phyloP scores from a whole-genome alignment of 2,888 invertebrate species.

The Sphinx pinastri region DNA sequence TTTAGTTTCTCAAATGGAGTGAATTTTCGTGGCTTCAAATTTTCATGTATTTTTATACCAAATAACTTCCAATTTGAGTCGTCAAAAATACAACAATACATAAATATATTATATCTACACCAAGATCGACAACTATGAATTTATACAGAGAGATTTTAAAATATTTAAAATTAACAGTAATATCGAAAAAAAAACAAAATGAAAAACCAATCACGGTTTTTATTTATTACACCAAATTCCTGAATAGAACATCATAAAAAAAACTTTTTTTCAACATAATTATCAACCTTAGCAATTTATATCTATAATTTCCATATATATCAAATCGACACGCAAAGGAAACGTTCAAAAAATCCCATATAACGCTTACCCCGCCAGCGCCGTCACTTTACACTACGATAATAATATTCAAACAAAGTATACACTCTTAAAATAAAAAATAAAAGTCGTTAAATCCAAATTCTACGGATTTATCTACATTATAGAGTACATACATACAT shows the following conservation, averaged over 20 bases:
- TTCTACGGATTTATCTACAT: conserved; percentile 45
- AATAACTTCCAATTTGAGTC: background rate
- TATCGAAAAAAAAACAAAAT: background rate
- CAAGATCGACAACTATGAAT: background rate
- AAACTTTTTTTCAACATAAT: no score
- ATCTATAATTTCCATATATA: background rate
- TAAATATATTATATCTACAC: background rate
- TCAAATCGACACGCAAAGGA: background rate
- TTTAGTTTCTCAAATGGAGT: background rate
- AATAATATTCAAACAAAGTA: conserved; percentile 64
- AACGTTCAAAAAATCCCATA: background rate
- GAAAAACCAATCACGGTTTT: background rate
- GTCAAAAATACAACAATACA: conserved; percentile 1
- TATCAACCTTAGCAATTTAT: background rate
- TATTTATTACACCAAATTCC: background rate
- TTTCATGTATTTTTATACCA: background rate
- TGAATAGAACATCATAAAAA: no score
- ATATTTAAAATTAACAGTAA: background rate
- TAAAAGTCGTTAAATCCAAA: conserved; percentile 57
- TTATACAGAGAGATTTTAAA: background rate
- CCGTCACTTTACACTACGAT: conserved; percentile 47
- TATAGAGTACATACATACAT: conserved; percentile 27
- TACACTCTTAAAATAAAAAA: conserved; percentile 61
- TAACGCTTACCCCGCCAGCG: conserved; percentile 1
- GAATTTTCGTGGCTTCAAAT: background rate